phyloP scores from a whole-genome alignment of 2,888 invertebrate species.

The Yponomeuta plumbellus region DNA sequence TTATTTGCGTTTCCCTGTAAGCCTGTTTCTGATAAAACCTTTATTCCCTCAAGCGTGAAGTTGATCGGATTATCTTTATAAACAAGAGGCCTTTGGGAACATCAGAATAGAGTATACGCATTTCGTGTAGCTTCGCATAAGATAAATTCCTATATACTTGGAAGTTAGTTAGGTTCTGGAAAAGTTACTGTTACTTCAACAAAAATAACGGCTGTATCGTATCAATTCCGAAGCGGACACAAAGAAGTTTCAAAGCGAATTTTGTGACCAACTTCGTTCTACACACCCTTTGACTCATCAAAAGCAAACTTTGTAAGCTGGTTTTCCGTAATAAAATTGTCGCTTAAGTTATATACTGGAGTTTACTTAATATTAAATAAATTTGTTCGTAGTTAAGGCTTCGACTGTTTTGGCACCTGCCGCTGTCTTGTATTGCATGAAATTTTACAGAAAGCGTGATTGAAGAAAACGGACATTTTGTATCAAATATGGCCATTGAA shows the following conservation, averaged over 20 bases:
- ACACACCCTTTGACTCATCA: neutral
- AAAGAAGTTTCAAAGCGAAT: neutral
- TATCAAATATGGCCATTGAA: too few species aligned
- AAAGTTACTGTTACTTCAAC: neutral
- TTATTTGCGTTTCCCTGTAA: neutral
- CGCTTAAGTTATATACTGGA: neutral
- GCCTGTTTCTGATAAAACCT: neutral
- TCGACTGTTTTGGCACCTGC: too few species aligned
- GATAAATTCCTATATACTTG: neutral
- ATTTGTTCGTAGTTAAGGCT: neutral
- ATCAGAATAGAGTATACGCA: neutral
- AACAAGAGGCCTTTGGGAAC: neutral
- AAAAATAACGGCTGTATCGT: neutral
- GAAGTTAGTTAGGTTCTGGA: neutral
- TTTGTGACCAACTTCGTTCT: neutral
- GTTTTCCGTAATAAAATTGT: neutral
- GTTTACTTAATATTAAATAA: neutral
- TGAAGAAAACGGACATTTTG: too few species aligned
- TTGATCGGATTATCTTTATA: neutral
- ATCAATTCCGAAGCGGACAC: neutral
- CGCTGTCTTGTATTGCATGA: too few species aligned
- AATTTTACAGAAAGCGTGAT: too few species aligned
- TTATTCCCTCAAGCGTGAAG: neutral
- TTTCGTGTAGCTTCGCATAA: too few species aligned
- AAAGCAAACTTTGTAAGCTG: slow-evolving; percentile 1